A percentile compares a stretch with the other conserved stretches of the same genome.
These are phyloP conservation scores for Drosophila funebris DNA, from an alignment of 1,140 invertebrate genomes.

Conservation along the genomic window DNA sequence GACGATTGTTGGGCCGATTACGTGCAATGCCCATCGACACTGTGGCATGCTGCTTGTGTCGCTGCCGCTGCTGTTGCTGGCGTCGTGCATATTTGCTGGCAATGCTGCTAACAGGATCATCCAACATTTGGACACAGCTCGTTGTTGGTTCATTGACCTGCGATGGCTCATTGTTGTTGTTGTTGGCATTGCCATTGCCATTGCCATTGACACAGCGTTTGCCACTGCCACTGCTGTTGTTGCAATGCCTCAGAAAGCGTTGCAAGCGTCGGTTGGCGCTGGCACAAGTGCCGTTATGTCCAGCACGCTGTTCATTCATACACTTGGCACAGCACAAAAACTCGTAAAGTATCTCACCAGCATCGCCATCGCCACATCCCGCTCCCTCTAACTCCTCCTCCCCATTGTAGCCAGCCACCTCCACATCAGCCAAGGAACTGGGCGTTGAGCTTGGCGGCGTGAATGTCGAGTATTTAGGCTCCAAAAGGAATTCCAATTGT, in stretches of 20 bases:
- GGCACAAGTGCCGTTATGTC: constrained; percentile 47
- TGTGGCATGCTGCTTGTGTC: constrained; percentile 46
- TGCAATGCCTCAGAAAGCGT: constrained; percentile 52
- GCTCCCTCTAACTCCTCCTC: not conserved
- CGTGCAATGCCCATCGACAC: constrained; percentile 71
- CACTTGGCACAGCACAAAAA: constrained; percentile 83
- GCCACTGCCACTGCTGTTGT: constrained; percentile 10
- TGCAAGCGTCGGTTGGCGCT: constrained; percentile 47
- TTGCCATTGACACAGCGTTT: too few species aligned
- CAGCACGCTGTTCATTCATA: constrained; percentile 73
- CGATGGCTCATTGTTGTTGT: constrained; percentile 1
- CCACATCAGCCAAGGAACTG: constrained; percentile 3
- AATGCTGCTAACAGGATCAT: constrained; percentile 77
- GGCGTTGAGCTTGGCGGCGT: constrained; percentile 39
- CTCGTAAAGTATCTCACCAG: constrained; percentile 76
- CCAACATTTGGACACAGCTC: constrained; percentile 15
- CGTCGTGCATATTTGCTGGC: constrained; percentile 78
- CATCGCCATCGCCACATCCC: not conserved
- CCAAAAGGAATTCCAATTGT: constrained; percentile 71
- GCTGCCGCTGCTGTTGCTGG: constrained; percentile 53
- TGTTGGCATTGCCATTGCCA: constrained; percentile 21
- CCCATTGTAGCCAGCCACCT: not conserved
- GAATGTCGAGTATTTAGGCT: constrained; percentile 75
- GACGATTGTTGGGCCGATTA: constrained; percentile 70
- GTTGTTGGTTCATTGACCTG: constrained; percentile 57